A percentile compares a stretch with the other conserved stretches of the same genome.
Conservation (phyloP, 2,113 vertebrate genomes). For the Clarias magur region DNA sequence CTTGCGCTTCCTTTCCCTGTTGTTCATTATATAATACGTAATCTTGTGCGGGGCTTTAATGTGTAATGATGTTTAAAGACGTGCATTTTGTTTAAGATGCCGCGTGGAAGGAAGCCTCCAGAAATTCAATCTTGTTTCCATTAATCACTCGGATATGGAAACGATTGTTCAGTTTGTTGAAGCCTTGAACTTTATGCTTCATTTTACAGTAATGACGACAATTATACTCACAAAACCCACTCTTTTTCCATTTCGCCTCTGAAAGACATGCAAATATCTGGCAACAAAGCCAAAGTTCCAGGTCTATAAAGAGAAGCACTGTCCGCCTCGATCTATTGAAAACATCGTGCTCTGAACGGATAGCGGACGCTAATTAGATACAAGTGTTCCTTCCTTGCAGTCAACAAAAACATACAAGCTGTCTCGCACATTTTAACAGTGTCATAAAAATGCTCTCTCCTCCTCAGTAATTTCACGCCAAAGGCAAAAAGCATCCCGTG, state of each 20-base stretch:
- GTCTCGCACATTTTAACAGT: constrained; percentile 19
- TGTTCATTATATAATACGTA: constrained; percentile 13
- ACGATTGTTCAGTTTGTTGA: constrained; percentile 19
- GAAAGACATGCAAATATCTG: neutral
- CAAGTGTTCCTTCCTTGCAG: neutral
- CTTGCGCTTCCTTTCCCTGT: constrained; percentile 2
- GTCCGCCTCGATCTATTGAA: neutral
- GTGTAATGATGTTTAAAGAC: neutral
- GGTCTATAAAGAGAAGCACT: neutral
- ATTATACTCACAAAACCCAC: neutral
- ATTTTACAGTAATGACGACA: neutral
- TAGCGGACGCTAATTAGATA: neutral
- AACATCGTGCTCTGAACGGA: neutral
- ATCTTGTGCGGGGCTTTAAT: neutral
- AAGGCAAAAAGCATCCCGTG: neutral
- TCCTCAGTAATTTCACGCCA: neutral
- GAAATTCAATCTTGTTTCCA: constrained; percentile 20
- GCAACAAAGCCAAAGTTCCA: neutral
- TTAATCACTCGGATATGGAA: constrained; percentile 38
- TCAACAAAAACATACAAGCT: constrained; percentile 33
- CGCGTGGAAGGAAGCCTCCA: neutral
- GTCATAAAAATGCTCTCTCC: neutral
- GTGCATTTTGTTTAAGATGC: constrained; percentile 4
- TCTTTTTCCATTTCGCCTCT: constrained; percentile 3
- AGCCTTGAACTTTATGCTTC: constrained; percentile 7